A percentile compares a stretch with the other conserved stretches of the same genome.
Evolutionary conservation across 2,113 vertebrate species (phyloP).

Genomic region (Empidonax traillii): DNA sequence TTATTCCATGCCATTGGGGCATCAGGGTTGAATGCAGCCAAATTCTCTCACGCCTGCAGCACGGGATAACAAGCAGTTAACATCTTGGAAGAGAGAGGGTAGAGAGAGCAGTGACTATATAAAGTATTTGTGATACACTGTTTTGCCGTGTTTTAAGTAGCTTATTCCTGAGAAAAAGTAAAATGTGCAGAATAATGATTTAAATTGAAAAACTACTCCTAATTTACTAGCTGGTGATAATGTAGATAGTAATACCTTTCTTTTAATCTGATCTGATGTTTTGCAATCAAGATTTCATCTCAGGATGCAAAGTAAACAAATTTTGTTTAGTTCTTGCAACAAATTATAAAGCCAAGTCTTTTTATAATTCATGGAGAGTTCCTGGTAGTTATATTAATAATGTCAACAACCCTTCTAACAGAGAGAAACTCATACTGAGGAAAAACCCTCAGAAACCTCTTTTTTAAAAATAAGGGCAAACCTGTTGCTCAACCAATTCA

Average conservation of each 20-base stretch:
- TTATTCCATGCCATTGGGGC: not conserved
- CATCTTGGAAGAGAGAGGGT: not conserved
- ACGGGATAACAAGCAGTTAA: not conserved
- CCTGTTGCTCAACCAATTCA: not conserved
- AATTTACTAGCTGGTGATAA: not conserved
- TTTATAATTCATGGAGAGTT: not conserved
- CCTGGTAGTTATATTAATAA: not conserved
- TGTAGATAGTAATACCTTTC: not conserved
- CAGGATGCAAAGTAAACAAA: not conserved
- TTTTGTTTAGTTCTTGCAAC: not conserved
- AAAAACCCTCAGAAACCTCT: not conserved
- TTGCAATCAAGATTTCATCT: not conserved
- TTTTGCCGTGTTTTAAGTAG: not conserved
- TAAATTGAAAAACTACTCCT: not conserved
- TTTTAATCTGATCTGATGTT: not conserved
- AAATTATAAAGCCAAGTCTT: not conserved
- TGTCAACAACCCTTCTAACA: not conserved
- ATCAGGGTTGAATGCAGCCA: not conserved
- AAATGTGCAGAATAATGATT: not conserved
- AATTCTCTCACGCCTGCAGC: not conserved
- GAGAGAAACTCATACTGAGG: not conserved
- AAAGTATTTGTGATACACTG: not conserved
- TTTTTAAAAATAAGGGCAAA: not conserved
- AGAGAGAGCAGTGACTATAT: not conserved
- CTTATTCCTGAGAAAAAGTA: not conserved